These are phyloP conservation scores for Gymnobelideus leadbeateri DNA, from an alignment of 2,113 vertebrate genomes.

Conservation along the genomic window DNA sequence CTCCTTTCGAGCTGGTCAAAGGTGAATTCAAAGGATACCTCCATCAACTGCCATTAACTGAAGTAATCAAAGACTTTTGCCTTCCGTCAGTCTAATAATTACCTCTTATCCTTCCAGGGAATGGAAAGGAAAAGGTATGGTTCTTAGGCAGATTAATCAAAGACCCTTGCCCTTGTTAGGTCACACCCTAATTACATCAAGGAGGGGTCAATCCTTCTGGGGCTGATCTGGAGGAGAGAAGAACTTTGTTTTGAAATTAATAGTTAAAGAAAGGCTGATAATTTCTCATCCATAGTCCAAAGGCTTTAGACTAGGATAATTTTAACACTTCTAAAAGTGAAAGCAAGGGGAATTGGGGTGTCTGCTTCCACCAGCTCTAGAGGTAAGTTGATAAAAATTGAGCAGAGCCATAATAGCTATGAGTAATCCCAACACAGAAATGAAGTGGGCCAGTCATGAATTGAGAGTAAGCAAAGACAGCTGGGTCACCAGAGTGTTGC, in stretches of 20 bases:
- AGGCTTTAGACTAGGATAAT: background rate
- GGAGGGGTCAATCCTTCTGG: background rate
- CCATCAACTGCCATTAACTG: too few species aligned
- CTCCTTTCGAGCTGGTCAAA: background rate
- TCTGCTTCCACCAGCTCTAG: background rate
- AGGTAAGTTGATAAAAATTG: background rate
- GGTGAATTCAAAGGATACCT: background rate
- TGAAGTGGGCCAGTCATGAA: background rate
- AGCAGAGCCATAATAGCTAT: background rate
- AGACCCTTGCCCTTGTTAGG: background rate
- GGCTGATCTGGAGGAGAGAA: background rate
- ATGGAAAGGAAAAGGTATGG: background rate
- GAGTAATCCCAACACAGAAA: background rate
- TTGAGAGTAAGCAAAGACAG: background rate
- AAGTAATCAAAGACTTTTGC: background rate
- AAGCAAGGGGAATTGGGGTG: background rate
- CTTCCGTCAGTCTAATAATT: background rate
- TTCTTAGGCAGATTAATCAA: background rate
- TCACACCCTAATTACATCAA: background rate
- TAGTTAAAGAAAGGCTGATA: background rate
- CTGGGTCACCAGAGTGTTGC: background rate
- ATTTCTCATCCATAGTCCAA: background rate
- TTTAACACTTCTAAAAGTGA: background rate
- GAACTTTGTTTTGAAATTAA: background rate
- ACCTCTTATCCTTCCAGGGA: background rate